phyloP scores from a whole-genome alignment of 2,888 invertebrate genomes.

The Leptogaster cylindrica region DNA sequence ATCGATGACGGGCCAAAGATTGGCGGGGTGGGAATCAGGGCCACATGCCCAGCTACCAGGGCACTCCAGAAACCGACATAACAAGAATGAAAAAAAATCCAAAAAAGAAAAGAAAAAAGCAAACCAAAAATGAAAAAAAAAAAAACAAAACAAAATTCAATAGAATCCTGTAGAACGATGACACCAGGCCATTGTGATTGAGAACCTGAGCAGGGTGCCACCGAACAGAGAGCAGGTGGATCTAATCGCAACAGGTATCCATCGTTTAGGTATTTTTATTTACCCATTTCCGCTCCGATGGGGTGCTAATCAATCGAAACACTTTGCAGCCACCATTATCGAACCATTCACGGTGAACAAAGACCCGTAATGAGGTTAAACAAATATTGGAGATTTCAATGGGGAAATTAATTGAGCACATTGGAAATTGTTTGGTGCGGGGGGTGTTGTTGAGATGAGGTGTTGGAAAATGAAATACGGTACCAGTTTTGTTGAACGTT shows the following conservation, averaged over 20 bases:
- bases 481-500: too few species aligned
- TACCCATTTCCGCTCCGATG: conserved; percentile 15
- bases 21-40: too few species aligned
- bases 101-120: too few species aligned
- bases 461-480: too few species aligned
- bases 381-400: conserved; percentile 26
- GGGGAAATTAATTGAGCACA: conserved; percentile 23
- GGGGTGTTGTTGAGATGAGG: too few species aligned
- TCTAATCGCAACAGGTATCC: conserved; percentile 26
- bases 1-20: conserved; percentile 15
- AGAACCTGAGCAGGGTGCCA: conserved; percentile 2
- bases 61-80: background rate
- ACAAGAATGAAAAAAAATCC: too few species aligned
- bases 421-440: too few species aligned
- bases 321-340: conserved; percentile 26
- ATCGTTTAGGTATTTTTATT: conserved; percentile 25
- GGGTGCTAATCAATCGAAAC: conserved; percentile 36
- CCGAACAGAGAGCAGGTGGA: background rate
- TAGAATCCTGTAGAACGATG: conserved; percentile 16
- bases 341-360: conserved; percentile 17
- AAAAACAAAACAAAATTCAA: too few species aligned
- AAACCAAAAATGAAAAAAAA: too few species aligned
- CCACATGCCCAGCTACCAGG: too few species aligned
- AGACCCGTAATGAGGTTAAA: conserved; percentile 6
- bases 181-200: conserved; percentile 9